These are phyloP conservation scores for Rhopilema esculentum DNA, from an alignment of 30 jellyfish, hydroid and myxozoan species.

Conservation along the genomic window DNA sequence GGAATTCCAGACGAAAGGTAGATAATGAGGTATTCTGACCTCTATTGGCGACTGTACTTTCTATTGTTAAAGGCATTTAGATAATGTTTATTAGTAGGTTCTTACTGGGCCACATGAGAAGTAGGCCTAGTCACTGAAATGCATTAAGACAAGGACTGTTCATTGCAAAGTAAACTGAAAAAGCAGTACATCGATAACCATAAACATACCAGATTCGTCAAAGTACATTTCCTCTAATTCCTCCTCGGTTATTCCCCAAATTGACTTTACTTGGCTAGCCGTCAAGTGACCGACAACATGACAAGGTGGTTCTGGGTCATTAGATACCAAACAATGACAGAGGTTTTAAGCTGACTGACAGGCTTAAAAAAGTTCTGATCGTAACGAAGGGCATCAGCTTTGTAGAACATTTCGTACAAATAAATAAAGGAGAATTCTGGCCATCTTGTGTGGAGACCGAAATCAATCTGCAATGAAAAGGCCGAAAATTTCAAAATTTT, in stretches of 20 bases:
- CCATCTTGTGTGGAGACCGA: conserved; percentile 78
- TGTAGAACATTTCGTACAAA: conserved; percentile 93
- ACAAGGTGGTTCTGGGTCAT: conserved; percentile 96
- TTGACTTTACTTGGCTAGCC: conserved; percentile 96
- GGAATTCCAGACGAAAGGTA: too few relatives aligned
- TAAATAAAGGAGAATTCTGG: conserved; percentile 85
- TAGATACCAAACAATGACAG: conserved; percentile 95
- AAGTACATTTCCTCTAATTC: conserved; percentile 96
- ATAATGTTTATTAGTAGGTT: too few relatives aligned
- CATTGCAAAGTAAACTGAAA: too few relatives aligned
- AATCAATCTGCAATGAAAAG: conserved; percentile 72
- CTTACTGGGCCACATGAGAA: too few relatives aligned
- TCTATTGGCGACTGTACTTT: too few relatives aligned
- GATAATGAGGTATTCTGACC: too few relatives aligned
- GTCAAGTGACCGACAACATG: conserved; percentile 96
- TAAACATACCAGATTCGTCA: conserved; percentile 84
- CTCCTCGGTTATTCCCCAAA: conserved; percentile 98
- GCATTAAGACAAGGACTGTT: too few relatives aligned
- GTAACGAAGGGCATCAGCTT: conserved; percentile 86
- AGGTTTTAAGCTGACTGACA: conserved; percentile 92
- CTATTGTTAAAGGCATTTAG: too few relatives aligned
- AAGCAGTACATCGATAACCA: not conserved
- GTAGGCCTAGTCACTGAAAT: too few relatives aligned
- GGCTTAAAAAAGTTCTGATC: conserved; percentile 97
- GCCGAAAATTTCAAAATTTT: too few relatives aligned